Conservation (phyloP, 2,113 vertebrate species). For the Nettapus auritus region DNA sequence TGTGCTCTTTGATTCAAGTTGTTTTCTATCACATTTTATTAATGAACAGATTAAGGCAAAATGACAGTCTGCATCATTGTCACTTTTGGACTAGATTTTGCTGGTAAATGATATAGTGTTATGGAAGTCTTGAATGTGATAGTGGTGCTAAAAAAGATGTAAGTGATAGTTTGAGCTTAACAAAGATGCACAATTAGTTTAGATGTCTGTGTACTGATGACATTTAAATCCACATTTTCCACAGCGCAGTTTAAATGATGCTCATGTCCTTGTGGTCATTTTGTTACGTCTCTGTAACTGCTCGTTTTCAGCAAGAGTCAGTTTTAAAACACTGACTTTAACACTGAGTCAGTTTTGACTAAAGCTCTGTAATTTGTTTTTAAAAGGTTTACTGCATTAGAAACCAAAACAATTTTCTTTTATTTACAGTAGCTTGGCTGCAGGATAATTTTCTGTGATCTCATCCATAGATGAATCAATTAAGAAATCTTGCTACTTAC, state of each 20-base stretch:
- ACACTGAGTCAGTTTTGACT: conserved; percentile 41
- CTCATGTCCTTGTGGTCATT: background rate
- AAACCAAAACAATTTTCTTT: conserved; percentile 24
- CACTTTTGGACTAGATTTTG: background rate
- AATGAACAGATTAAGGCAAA: background rate
- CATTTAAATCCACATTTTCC: conserved; percentile 35
- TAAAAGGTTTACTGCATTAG: conserved; percentile 23
- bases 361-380: conserved; percentile 37
- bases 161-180: background rate
- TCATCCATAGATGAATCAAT: background rate
- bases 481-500: background rate
- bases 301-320: background rate
- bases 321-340: background rate
- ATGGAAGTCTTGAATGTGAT: background rate
- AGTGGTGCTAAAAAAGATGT: background rate
- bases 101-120: background rate
- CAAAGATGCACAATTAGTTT: background rate
- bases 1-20: background rate
- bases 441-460: background rate
- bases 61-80: background rate
- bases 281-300: conserved; percentile 27
- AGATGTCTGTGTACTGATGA: background rate
- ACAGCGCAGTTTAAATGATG: conserved; percentile 5
- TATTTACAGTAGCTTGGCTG: conserved; percentile 2
- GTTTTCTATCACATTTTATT: background rate